These are phyloP conservation scores for Gopherus flavomarginatus DNA, from an alignment of 2,113 vertebrate genomes.

Conservation along the genomic window DNA sequence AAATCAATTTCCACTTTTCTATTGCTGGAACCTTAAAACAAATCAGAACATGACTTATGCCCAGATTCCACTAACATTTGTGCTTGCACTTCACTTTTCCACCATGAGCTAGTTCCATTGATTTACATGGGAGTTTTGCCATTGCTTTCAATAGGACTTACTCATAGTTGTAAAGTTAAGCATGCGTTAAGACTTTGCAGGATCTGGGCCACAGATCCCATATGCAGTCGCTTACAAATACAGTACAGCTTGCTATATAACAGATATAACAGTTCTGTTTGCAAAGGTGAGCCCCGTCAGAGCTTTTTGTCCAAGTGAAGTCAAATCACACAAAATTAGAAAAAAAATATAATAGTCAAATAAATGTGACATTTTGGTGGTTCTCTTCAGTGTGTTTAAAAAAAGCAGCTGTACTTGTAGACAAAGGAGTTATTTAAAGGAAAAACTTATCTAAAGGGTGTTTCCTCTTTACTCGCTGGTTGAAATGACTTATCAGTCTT, in stretches of 20 bases:
- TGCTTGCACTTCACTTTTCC: background rate
- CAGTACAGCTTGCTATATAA: background rate
- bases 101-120: background rate
- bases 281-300: background rate
- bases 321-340: background rate
- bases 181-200: too few species aligned
- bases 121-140: background rate
- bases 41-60: background rate
- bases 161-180: background rate
- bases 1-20: background rate
- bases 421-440: background rate
- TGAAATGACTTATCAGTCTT: background rate
- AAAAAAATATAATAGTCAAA: background rate
- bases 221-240: background rate
- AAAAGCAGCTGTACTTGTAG: background rate
- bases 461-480: background rate
- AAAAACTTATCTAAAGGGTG: background rate
- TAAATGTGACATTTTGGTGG: background rate
- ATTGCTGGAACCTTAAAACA: background rate
- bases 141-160: background rate
- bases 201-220: background rate
- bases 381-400: background rate
- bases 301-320: background rate
- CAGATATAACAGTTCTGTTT: background rate
- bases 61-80: too few species aligned